Conservation (phyloP, 53 echinoderm and acorn worm genomes). For the Crossaster papposus region DNA sequence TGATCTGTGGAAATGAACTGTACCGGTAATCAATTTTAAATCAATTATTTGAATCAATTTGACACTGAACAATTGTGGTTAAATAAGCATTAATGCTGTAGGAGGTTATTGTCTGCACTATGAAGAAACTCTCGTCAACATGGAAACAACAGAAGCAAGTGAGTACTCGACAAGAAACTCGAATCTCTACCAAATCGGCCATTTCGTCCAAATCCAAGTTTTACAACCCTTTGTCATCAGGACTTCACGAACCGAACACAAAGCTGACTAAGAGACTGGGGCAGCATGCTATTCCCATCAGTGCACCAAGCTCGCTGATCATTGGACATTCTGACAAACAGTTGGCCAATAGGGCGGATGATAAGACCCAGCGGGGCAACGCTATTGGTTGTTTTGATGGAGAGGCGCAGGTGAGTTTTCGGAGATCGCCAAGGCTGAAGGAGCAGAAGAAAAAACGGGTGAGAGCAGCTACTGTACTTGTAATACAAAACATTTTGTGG, state of each 20-base stretch:
- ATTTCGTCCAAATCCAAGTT: not conserved
- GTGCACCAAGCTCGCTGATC: no score
- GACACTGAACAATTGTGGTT: not conserved
- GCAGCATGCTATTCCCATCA: conserved; percentile 61
- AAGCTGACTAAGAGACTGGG: conserved; percentile 64
- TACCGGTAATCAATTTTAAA: not conserved
- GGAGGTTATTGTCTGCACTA: not conserved
- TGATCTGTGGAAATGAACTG: not conserved
- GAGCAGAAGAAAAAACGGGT: not conserved
- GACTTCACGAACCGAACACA: conserved; percentile 1
- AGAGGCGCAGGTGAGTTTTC: conserved; percentile 14
- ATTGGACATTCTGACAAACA: not conserved
- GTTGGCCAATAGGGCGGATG: conserved; percentile 8
- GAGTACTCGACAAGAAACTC: conserved; percentile 43
- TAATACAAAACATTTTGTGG: no score
- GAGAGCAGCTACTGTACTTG: not conserved
- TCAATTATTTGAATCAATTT: not conserved
- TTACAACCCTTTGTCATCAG: not conserved
- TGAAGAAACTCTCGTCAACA: conserved; percentile 85
- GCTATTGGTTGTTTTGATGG: conserved; percentile 13
- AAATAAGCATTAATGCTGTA: not conserved
- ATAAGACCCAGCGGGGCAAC: conserved; percentile 9
- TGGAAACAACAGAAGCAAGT: conserved; percentile 88
- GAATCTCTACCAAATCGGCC: not conserved
- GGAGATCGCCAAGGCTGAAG: conserved; percentile 69